Conservation (phyloP, 2,113 vertebrate species). For the Rynchops niger region DNA sequence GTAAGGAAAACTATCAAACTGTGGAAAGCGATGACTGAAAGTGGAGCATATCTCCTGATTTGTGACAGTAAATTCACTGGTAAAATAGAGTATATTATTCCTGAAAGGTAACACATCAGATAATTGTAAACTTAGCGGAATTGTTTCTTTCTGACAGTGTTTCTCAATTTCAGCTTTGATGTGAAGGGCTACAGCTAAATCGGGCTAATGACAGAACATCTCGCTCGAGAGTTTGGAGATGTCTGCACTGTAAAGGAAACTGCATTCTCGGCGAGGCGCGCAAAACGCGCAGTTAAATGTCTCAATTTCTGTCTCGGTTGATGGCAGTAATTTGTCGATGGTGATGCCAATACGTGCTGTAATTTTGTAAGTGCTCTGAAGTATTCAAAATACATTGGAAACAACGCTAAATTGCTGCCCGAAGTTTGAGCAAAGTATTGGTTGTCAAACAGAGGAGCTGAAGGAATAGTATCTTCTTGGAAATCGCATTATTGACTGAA, state of each 20-base stretch:
- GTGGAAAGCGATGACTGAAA: neutral
- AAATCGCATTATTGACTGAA: neutral
- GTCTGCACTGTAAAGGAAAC: neutral
- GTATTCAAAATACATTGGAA: neutral
- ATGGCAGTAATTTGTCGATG: neutral
- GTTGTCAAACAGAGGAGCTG: neutral
- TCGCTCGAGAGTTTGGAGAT: neutral
- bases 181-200: slow-evolving; percentile 2
- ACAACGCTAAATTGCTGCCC: neutral
- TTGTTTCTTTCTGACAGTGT: neutral
- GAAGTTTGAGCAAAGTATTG: neutral
- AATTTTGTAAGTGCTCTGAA: slow-evolving; percentile 7
- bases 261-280: neutral
- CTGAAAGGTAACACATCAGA: neutral
- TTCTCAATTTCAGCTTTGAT: slow-evolving; percentile 19
- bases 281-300: neutral
- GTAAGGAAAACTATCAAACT: neutral
- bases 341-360: neutral
- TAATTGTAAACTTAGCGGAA: neutral
- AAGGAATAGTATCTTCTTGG: neutral
- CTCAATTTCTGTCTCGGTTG: neutral
- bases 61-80: neutral
- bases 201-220: neutral
- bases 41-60: neutral
- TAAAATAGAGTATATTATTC: neutral